Evolutionary conservation across 2,797 vertebrate species (phyloP).

Genomic region (Botia almorhae): DNA sequence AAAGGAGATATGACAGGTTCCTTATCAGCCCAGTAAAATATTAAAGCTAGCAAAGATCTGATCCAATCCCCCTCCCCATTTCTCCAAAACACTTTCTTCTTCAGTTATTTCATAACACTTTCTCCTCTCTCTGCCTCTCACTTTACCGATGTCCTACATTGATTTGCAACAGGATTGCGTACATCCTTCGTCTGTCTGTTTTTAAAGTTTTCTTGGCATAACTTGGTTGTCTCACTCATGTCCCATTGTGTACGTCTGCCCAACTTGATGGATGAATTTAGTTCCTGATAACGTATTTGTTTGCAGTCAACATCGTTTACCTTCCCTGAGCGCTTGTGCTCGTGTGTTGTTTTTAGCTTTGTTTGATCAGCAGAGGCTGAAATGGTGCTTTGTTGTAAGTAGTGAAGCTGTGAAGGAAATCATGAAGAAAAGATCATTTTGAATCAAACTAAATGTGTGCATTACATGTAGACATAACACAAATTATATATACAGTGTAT

Average conservation of each 20-base stretch:
- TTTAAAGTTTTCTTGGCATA: slow-evolving; percentile 31
- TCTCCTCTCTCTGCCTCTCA: slow-evolving; percentile 1
- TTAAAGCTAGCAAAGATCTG: slow-evolving; percentile 63
- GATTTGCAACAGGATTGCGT: slow-evolving; percentile 44
- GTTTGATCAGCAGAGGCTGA: slow-evolving; percentile 22
- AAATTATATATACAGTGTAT: background rate
- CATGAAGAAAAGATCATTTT: background rate
- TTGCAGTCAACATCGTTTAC: slow-evolving; percentile 48
- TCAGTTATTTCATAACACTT: slow-evolving; percentile 51
- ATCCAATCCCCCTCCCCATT: slow-evolving; percentile 54
- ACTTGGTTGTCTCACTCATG: slow-evolving; percentile 33
- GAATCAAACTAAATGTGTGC: background rate
- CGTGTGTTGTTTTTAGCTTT: slow-evolving; percentile 1
- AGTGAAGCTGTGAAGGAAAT: background rate
- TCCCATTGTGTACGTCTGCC: slow-evolving; percentile 34
- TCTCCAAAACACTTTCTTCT: slow-evolving; percentile 49
- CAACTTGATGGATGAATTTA: slow-evolving; percentile 43
- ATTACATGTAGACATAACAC: background rate
- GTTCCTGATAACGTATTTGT: slow-evolving; percentile 29
- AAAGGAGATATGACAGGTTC: slow-evolving; percentile 57
- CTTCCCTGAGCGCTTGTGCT: slow-evolving; percentile 25
- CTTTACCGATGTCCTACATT: slow-evolving; percentile 28
- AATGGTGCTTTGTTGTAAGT: background rate
- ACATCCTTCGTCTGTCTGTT: slow-evolving; percentile 33
- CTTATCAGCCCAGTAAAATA: slow-evolving; percentile 69